Conservation (phyloP, 2,113 vertebrate genomes). For the Amblyornis subalaris region DNA sequence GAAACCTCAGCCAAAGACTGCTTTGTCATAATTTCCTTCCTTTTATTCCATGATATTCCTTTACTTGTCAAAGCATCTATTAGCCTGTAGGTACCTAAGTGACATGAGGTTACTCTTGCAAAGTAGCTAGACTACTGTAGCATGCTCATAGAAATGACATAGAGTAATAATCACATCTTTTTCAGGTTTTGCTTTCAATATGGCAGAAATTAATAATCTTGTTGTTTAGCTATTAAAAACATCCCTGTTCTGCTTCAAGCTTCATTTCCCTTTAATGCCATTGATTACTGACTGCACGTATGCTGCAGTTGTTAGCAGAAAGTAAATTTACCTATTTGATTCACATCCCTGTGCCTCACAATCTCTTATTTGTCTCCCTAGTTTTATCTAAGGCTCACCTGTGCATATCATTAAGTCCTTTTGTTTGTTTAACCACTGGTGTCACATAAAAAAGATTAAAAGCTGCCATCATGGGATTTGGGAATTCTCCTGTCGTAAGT, state of each 20-base stretch:
- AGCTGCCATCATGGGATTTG: not conserved
- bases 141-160: not conserved
- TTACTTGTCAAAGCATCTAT: not conserved
- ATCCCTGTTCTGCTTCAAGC: not conserved
- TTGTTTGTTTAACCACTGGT: not conserved
- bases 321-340: not conserved
- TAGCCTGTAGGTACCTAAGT: not conserved
- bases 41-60: not conserved
- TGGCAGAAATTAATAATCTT: not conserved
- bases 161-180: not conserved
- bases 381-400: not conserved
- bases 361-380: not conserved
- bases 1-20: not conserved
- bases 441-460: not conserved
- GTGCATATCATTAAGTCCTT: not conserved
- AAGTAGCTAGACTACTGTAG: not conserved
- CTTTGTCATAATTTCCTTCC: not conserved
- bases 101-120: not conserved
- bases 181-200: not conserved
- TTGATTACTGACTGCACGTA: not conserved
- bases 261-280: not conserved
- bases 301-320: not conserved
- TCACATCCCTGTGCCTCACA: not conserved
- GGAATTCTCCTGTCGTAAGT: not conserved
- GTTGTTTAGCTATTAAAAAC: not conserved